Evolutionary conservation across 2,797 vertebrate genomes (phyloP), one percentile per base, ranked within the genome.

Genomic region (Pelochelys cantorii): DNA sequence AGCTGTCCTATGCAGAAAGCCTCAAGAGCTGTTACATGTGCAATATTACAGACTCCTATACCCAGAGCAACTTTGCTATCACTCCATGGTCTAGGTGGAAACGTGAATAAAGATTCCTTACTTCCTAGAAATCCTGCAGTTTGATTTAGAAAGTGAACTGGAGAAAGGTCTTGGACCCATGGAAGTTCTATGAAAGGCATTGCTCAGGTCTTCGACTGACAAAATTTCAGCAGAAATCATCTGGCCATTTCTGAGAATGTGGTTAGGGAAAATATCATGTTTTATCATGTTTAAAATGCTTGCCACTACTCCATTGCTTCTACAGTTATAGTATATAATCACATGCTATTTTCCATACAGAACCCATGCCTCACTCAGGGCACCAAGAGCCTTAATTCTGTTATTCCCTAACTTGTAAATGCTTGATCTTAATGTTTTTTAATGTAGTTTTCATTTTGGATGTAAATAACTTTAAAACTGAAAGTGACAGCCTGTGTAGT

Each of bases 221-320:
- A 77, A 53, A 52, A 85, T 91, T 82, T 86, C 23, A 55, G 20
- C 11, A 55, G 83, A 77, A 59, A 14, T 65, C 55, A 3, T 75
- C 37, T 29, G 54, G 0, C 2, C 87, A 9, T 62, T 71, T 7
- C 52, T 82, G 27, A 80, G 34, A 87, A 79, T 5, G 4, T 65
- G 18, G 2, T 48, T 48, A 37, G 37, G 12, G 20, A 74, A 74
- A 42, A 74, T 23, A 48, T 13, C 27, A 14, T 34, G 31, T 53
- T 91, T 79, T 83, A 7, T 11, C 0, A 0, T 57, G 79, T 5
- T n/a, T 84, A 81, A 11, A n/a, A 82, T 80, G 3, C 13, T 0
- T 53, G 77, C 5, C 82, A 57, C 77, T 37, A 54, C 11, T 54
- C 11, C 53, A 54, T 15, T 54, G 11, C 53, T 54, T 54, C 53